Evolutionary conservation across 2,888 invertebrate genomes (phyloP).

Genomic region (Acleris holmiana): DNA sequence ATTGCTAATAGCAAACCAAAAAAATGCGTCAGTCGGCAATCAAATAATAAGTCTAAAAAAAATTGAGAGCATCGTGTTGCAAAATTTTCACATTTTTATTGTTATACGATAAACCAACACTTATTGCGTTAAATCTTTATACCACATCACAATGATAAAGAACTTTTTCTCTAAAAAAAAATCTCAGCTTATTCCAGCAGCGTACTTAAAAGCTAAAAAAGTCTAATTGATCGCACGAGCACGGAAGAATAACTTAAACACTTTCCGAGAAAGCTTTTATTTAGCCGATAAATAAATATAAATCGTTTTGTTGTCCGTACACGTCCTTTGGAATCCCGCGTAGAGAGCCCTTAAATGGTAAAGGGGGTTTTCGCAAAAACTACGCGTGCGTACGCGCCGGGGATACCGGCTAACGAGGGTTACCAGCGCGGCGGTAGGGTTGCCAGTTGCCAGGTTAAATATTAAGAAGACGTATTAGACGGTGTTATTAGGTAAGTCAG

Average conservation of each 20-base stretch:
- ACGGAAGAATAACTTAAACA: conserved; percentile 66
- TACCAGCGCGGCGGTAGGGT: conserved; percentile 6
- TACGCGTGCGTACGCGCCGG: conserved; percentile 47
- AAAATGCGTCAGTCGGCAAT: no score
- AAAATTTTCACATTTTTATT: no score
- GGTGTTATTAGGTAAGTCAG: no score
- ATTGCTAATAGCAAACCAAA: no score
- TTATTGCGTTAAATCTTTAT: no score
- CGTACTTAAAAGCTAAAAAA: conserved; percentile 17
- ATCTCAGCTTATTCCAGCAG: conserved; percentile 7
- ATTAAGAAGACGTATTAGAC: neutral
- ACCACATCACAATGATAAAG: neutral
- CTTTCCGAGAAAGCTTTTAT: conserved; percentile 54
- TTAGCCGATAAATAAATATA: conserved; percentile 72
- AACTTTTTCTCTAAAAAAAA: conserved; percentile 2
- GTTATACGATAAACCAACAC: no score
- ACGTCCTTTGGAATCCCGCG: conserved; percentile 77
- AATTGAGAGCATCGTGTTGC: no score
- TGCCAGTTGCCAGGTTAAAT: conserved; percentile 21
- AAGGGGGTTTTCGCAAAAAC: conserved; percentile 71
- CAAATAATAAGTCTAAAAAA: no score
- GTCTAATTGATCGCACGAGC: conserved; percentile 48
- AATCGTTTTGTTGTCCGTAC: conserved; percentile 74
- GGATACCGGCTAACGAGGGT: conserved; percentile 29
- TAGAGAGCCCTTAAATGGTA: conserved; percentile 75